These are phyloP conservation scores for Sinohyriopsis cumingii DNA, from an alignment of 2,888 invertebrate genomes.

Conservation along the genomic window DNA sequence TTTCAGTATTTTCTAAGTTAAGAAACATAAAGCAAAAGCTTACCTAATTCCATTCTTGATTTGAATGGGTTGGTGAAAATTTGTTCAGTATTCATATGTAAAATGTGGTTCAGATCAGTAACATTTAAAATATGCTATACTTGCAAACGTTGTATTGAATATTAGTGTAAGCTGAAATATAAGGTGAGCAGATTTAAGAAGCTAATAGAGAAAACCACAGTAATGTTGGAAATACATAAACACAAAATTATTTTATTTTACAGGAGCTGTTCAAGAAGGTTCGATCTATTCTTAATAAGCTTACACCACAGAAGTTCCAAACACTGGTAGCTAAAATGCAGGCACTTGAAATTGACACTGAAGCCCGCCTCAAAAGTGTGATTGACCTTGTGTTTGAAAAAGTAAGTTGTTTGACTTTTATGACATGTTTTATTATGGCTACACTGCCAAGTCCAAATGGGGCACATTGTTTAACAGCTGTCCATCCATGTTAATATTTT, in stretches of 20 bases:
- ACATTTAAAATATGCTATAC: too few relatives aligned
- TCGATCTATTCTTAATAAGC: slow-evolving; percentile 91
- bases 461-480: neutral
- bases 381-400: slow-evolving; percentile 95
- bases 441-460: neutral
- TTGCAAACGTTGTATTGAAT: too few relatives aligned
- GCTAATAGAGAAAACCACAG: too few relatives aligned
- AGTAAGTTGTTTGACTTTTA: slow-evolving; percentile 71
- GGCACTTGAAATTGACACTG: slow-evolving; percentile 84
- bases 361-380: slow-evolving; percentile 85
- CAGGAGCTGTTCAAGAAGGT: slow-evolving; percentile 85
- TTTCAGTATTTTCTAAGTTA: too few relatives aligned
- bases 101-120: too few relatives aligned
- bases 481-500: neutral
- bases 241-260: slow-evolving; percentile 21
- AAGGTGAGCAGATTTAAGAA: neutral
- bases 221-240: slow-evolving; percentile 6
- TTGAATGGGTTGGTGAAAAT: too few relatives aligned
- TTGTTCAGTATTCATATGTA: too few relatives aligned
- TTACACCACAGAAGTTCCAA: slow-evolving; percentile 95
- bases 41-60: too few relatives aligned
- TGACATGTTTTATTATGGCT: neutral
- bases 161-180: neutral
- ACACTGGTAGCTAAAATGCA: slow-evolving; percentile 86
- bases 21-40: too few relatives aligned